phyloP scores from a whole-genome alignment of 2,888 invertebrate genomes.

The Acleris holmiana region DNA sequence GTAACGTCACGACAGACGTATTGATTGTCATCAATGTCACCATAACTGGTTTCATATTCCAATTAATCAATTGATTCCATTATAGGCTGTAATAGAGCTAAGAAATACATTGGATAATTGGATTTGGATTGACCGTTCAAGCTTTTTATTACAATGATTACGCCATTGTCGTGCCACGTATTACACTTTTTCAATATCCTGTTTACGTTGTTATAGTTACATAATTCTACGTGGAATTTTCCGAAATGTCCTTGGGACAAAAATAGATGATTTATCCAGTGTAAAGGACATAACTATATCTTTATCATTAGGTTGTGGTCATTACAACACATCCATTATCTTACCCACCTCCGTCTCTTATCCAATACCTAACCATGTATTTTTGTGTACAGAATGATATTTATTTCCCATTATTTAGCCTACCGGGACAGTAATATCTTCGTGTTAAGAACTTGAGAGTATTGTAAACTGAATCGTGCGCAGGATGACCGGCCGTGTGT shows the following conservation, averaged over 20 bases:
- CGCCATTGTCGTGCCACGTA: conserved; percentile 9
- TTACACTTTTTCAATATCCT: conserved; percentile 23
- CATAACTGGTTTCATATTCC: conserved; percentile 22
- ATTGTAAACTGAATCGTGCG: conserved; percentile 15
- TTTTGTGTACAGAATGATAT: too few species aligned
- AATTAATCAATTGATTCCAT: conserved; percentile 30
- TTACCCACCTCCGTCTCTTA: too few species aligned
- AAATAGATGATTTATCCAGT: too few species aligned
- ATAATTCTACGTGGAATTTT: background rate
- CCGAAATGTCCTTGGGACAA: background rate
- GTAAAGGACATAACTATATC: too few species aligned
- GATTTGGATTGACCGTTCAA: background rate
- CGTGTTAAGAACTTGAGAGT: background rate
- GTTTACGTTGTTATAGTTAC: conserved; percentile 13
- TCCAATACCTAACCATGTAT: too few species aligned
- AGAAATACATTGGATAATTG: conserved; percentile 26
- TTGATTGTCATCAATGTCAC: conserved; percentile 16
- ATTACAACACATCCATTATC: too few species aligned
- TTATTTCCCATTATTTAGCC: too few species aligned
- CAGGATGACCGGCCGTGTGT: conserved; percentile 23
- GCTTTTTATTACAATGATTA: conserved; percentile 1
- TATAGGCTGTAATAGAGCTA: conserved; percentile 17
- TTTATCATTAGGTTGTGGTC: too few species aligned
- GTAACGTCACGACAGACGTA: conserved; percentile 1
- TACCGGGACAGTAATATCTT: background rate